Base-by-base conservation (phyloP, 2,888 invertebrate genomes). In the Microplitis deprimator region DNA sequence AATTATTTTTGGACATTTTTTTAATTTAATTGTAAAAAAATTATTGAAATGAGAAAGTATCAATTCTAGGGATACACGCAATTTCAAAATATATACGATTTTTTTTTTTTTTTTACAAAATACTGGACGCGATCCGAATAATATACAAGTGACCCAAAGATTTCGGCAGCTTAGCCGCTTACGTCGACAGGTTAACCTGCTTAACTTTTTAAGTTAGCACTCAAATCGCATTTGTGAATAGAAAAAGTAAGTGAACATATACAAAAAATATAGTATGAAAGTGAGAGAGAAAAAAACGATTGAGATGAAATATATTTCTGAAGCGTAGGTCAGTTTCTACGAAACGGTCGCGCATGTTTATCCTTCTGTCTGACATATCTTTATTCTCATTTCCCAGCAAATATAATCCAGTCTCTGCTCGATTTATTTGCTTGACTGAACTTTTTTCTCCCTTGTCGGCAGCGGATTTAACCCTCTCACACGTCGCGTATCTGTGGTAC, bases 191-290 rank as follows among this genome's bases (percentile, higher is more conserved):
- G 83, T 82, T 82, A 81, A 76, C 80, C 79, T 82, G 82, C 84
- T 86, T 85, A 85, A 85, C 86, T 85, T 85, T 84, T 82, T 84
- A 84, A 85, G 83, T 83, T 82, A 68, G 67, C 75, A 17, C 73
- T 50, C 4, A 83, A 86, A 85, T 86, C 86, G 84, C 84, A 83
- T 86, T 86, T 84, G 10, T 67, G 8, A 29, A 38, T 13, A 50
- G 39, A 39, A 64, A 20, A 65, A 40, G 62, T 16, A 41, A 10
- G 17, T 7, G 50, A 50, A 50, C n/a, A 16, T 39, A 68, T 29
- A 60, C 50, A 60, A 70, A 60, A 70, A 29, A 29, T 29, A 29
- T 29, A 29, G 29, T 29, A 29, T 29, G 29, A 29, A 29, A 29
- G 29, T 4, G 3, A 29, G 29, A 29, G 29, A 29, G 29, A 29